Evolutionary conservation across 2,113 vertebrate species (phyloP), one percentile per base, ranked within the genome.

Genomic region (Pluvianellus socialis): DNA sequence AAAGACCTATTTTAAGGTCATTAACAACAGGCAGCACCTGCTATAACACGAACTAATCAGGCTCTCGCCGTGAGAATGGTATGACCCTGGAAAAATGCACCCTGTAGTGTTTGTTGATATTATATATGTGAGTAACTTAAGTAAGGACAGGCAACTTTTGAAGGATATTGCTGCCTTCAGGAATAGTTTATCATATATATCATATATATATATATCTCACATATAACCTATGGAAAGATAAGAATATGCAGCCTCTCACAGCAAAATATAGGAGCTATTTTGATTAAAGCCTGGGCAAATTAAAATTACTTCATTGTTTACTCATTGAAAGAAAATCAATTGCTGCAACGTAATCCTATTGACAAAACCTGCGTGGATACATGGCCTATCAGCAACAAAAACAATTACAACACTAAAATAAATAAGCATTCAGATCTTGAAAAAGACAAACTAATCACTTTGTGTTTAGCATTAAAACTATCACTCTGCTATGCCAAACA

Each of bases 231-330:
- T 35, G 93, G 89, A 94, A 91, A 82, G 30, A 83, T 55, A 79
- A 86, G 73, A 77, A 83, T 45, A 89, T 71, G 50, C 53, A 95
- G 7, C 53, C 59, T 88, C 28, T 77, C 76, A 72, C 90, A 81
- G 62, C 9, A 47, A 91, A 87, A 87, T 85, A 92, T 88, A 62
- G 83, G 76, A 96, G 44, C 49, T 88, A 62, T 94, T 96, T 97
- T 97, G 92, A 97, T 98, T 97, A 97, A 95, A 88, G 90, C 92
- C 87, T 70, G 91, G 67, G 91, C 82, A 96, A 98, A 97, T 77
- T 96, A 97, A 98, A 96, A 97, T 96, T 97, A 96, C 92, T 97
- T 98, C 74, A 81, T 96, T 98, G 95, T 98, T 98, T 98, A 96
- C 96, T 96, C 85, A 98, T 79, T 96, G 95, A 95, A 96, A 94